A percentile compares a stretch with the other conserved stretches of the same genome.
Conservation (phyloP, 2,888 invertebrate genomes). For the Zaprionus bogoriensis region DNA sequence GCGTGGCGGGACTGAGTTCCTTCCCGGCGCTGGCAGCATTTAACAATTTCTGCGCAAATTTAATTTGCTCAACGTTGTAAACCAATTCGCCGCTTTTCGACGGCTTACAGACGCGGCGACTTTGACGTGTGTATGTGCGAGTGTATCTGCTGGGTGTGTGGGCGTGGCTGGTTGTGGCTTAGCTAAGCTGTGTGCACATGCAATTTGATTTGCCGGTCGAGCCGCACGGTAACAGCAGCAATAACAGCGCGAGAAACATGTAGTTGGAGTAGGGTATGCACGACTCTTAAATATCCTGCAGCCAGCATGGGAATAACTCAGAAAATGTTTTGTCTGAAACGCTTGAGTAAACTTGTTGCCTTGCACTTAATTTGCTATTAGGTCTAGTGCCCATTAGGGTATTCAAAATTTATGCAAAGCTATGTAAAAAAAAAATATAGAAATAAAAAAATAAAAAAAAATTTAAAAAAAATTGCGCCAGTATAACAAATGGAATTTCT, state of each 20-base stretch:
- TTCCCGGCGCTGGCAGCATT: conserved; percentile 20
- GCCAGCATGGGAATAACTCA: neutral
- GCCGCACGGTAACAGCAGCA: conserved; percentile 1
- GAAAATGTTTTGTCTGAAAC: no score
- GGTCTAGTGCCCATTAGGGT: no score
- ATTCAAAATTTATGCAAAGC: no score
- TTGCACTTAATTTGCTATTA: no score
- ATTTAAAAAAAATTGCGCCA: no score
- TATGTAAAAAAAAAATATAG: no score
- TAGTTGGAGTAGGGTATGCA: neutral
- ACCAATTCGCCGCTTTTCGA: conserved; percentile 49
- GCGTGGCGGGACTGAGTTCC: neutral
- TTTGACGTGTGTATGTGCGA: neutral
- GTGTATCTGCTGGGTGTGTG: neutral
- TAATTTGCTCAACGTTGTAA: conserved; percentile 51
- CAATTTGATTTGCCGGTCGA: conserved; percentile 47
- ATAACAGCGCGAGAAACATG: conserved; percentile 10
- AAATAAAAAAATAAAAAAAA: no score
- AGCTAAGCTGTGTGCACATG: conserved; percentile 53
- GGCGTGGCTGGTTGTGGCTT: conserved; percentile 37
- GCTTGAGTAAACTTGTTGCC: no score
- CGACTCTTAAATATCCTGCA: neutral
- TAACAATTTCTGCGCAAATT: conserved; percentile 50
- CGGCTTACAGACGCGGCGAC: conserved; percentile 22
- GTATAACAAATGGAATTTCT: no score